Base-by-base conservation (phyloP, 2,888 invertebrate species). In the Conops quadrifasciatus region DNA sequence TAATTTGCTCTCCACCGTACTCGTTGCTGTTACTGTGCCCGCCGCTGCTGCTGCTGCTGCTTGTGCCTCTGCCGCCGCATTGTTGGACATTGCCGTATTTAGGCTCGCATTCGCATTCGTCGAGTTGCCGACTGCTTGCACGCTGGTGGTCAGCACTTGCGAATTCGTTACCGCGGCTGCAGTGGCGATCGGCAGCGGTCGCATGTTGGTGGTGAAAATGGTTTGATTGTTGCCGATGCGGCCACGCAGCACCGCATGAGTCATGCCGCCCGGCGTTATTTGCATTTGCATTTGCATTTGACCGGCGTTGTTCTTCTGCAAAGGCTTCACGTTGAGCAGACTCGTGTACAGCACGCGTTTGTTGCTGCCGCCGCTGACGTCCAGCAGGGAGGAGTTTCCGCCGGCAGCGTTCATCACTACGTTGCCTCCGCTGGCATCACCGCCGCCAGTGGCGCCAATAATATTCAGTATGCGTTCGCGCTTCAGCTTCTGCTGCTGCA, bases 271-370 rank as follows among this genome's bases (percentile, higher is more conserved):
- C 0, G 83, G 78, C 21, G 82, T 78, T 49, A 84, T 77, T 66
- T 84, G 84, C 83, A 84, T 83, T 75, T 84, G 84, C 81, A 83
- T 81, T 75, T 84, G 84, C 81, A 83, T 81, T 76, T 82, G 84
- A 2, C 84, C 84, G 26, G 82, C 77, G 73, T 84, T 84, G 73
- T 85, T 84, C 77, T 85, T 84, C 65, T 83, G 84, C 70, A 85
- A 64, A 9, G 82, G 82, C 68, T 85, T 83, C 26, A 85, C 79
- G 63, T 85, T 85, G 67, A 85, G 66, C 66, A 86, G 73, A 67
- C 83, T 85, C 19, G 85, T 85, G 73, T 85, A 86, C 21, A 86
- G 78, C 15, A 86, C 84, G 2, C 85, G 82, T 70, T 85, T 86
- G 58, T 82, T 80, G 73, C 79, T 73, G 36, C 36, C 9, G 36